A percentile compares a stretch with the other conserved stretches of the same genome.
Conservation (phyloP, 1,140 invertebrate genomes). For the Phortica variegata region DNA sequence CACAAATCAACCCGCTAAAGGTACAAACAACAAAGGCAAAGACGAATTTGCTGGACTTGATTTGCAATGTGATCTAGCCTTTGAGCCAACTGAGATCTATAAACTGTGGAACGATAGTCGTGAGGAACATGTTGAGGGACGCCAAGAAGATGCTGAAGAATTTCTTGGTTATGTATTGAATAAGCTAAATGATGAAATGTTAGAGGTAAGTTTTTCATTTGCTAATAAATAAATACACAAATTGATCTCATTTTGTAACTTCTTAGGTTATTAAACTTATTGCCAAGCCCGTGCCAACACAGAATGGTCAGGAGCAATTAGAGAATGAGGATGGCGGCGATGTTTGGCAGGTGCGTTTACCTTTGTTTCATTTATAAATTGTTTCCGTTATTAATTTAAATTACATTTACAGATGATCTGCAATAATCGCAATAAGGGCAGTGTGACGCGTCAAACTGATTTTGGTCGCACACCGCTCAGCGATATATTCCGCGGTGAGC, state of each 20-base stretch:
- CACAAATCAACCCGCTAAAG: slow-evolving; percentile 36
- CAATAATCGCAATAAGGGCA: slow-evolving; percentile 82
- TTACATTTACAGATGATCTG: slow-evolving; percentile 58
- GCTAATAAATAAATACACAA: background rate
- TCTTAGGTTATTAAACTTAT: slow-evolving; percentile 48
- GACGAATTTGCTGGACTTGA: slow-evolving; percentile 56
- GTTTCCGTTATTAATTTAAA: slow-evolving; percentile 2
- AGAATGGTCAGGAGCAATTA: slow-evolving; percentile 59
- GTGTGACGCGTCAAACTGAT: slow-evolving; percentile 78
- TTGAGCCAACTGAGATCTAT: slow-evolving; percentile 82
- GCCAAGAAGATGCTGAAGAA: slow-evolving; percentile 94
- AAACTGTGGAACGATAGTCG: slow-evolving; percentile 77
- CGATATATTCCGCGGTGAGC: slow-evolving; percentile 88
- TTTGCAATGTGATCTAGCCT: slow-evolving; percentile 61
- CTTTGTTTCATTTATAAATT: background rate
- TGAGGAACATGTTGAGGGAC: slow-evolving; percentile 72
- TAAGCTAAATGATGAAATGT: slow-evolving; percentile 94
- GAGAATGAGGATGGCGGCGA: slow-evolving; percentile 64
- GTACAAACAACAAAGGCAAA: slow-evolving; percentile 51
- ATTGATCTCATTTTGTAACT: background rate
- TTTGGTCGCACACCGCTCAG: slow-evolving; percentile 85
- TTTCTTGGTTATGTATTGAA: slow-evolving; percentile 91
- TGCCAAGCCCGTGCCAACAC: slow-evolving; percentile 50
- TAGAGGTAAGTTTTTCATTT: slow-evolving; percentile 64
- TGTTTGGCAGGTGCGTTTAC: slow-evolving; percentile 69